phyloP scores from a whole-genome alignment of 2,113 vertebrate genomes.

The Chaetodon auriga region DNA sequence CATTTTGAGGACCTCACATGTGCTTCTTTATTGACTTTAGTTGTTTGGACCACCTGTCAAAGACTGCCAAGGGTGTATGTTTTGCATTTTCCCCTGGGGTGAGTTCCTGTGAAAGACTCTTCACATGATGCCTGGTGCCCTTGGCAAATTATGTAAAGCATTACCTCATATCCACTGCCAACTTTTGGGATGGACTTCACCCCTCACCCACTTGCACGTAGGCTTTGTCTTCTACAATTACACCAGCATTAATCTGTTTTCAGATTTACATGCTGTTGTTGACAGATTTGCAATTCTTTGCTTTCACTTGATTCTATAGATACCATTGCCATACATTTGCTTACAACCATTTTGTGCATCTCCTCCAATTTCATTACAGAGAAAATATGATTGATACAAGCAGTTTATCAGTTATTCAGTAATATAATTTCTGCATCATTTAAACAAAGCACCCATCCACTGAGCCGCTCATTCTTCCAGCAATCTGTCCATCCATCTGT shows the following conservation, averaged over 20 bases:
- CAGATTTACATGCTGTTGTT: conserved; percentile 61
- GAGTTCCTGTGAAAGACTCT: conserved; percentile 61
- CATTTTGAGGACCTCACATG: background rate
- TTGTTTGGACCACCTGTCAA: conserved; percentile 44
- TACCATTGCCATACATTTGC: background rate
- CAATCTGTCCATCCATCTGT: conserved; percentile 82
- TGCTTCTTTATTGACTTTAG: conserved; percentile 18
- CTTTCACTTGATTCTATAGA: conserved; percentile 58
- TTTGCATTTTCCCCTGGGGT: conserved; percentile 71
- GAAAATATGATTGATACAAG: conserved; percentile 12
- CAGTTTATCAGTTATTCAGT: conserved; percentile 6
- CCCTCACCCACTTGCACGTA: conserved; percentile 41
- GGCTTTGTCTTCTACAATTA: conserved; percentile 65
- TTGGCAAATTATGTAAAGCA: conserved; percentile 77
- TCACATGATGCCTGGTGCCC: conserved; percentile 51
- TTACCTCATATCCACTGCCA: conserved; percentile 70
- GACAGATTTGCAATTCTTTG: conserved; percentile 38
- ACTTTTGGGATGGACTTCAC: conserved; percentile 42
- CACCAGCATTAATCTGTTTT: conserved; percentile 57
- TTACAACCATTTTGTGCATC: background rate
- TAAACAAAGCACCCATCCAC: conserved; percentile 53
- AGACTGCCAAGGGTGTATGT: conserved; percentile 41
- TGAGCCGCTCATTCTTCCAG: conserved; percentile 63
- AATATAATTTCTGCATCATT: conserved; percentile 27
- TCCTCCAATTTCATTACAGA: background rate